Evolutionary conservation across 2,888 invertebrate species (phyloP).

Genomic region (Spicauda simplicius): DNA sequence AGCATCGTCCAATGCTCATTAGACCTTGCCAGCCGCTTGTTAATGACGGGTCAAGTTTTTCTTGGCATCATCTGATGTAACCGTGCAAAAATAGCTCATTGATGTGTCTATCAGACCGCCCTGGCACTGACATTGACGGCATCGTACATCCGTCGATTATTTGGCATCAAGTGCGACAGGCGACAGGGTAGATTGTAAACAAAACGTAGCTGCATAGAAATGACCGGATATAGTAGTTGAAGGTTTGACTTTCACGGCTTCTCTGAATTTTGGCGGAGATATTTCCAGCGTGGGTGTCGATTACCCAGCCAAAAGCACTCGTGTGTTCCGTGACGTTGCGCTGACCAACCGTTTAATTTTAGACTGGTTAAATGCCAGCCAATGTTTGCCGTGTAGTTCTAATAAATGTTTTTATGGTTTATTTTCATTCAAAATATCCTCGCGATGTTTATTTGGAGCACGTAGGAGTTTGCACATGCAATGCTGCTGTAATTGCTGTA

Average conservation of each 20-base stretch:
- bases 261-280: constrained; percentile 42
- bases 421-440: constrained; percentile 56
- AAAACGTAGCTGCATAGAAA: constrained; percentile 31
- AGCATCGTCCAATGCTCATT: constrained; percentile 13
- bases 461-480: constrained; percentile 21
- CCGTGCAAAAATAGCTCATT: constrained; percentile 71
- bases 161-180: constrained; percentile 60
- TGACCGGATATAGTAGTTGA: constrained; percentile 18
- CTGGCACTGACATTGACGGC: constrained; percentile 79
- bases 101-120: constrained; percentile 69
- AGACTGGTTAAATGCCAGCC: constrained; percentile 77
- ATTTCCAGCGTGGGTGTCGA: constrained; percentile 62
- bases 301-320: constrained; percentile 64
- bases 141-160: constrained; percentile 51
- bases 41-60: constrained; percentile 69
- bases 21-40: constrained; percentile 45
- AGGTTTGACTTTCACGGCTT: constrained; percentile 22
- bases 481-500: constrained; percentile 9
- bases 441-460: constrained; percentile 44
- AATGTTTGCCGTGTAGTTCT: constrained; percentile 62
- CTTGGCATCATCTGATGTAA: constrained; percentile 62
- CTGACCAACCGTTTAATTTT: constrained; percentile 68
- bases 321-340: constrained; percentile 57
- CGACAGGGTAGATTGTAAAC: constrained; percentile 43
- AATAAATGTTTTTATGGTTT: constrained; percentile 67